Percentiles rank a stretch among this genome's conserved stretches.
phyloP scores from a whole-genome alignment of 1,140 invertebrate species.

The Drosophila leontia region DNA sequence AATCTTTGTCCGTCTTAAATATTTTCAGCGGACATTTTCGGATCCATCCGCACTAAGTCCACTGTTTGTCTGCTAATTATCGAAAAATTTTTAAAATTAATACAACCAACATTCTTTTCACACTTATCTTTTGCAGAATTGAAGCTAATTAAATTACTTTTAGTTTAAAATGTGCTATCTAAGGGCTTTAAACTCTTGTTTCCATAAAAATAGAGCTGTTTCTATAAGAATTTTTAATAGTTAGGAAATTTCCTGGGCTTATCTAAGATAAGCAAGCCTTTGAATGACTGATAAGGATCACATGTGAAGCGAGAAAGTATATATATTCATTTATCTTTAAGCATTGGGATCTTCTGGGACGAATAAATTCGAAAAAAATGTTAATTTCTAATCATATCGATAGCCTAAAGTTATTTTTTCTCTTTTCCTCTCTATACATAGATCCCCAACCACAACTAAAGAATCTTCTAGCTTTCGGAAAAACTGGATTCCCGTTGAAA shows the following conservation, averaged over 20 bases:
- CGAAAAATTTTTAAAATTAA: background rate
- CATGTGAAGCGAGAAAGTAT: too few relatives aligned
- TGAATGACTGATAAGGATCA: too few relatives aligned
- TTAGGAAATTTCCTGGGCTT: background rate
- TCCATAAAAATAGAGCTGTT: background rate
- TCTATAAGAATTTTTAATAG: background rate
- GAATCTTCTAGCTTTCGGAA: background rate
- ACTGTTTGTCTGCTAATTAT: background rate
- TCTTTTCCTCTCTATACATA: too few relatives aligned
- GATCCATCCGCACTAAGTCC: too few relatives aligned
- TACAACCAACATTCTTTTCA: too few relatives aligned
- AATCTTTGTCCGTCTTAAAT: too few relatives aligned
- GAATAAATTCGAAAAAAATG: too few relatives aligned
- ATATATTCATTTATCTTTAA: too few relatives aligned
- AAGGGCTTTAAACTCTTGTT: background rate
- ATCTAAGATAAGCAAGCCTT: background rate
- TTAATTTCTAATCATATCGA: too few relatives aligned
- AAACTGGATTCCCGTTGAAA: background rate
- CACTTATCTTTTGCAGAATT: background rate
- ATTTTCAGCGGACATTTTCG: too few relatives aligned
- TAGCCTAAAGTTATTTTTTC: too few relatives aligned
- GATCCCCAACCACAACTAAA: background rate
- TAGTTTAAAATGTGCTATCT: background rate
- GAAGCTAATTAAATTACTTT: background rate
- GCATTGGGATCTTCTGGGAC: too few relatives aligned